phyloP scores from a whole-genome alignment of 2,888 invertebrate species.

The Chloroclystis v-ata region DNA sequence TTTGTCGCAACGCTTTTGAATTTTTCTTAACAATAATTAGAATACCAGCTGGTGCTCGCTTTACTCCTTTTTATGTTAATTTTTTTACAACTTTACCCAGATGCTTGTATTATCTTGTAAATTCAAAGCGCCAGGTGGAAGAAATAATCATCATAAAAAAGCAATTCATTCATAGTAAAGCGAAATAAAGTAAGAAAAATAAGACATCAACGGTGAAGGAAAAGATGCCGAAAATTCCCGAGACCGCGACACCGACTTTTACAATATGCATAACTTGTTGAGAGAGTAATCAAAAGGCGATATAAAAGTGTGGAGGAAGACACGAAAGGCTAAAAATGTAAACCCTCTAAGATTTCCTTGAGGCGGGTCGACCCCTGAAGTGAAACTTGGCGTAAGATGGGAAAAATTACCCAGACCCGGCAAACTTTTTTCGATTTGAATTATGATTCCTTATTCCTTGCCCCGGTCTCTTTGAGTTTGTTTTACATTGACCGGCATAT shows the following conservation, averaged over 20 bases:
- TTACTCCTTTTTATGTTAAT: conserved; percentile 15
- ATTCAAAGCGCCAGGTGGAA: conserved; percentile 18
- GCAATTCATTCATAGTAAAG: conserved; percentile 62
- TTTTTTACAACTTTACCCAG: conserved; percentile 6
- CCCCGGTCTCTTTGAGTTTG: conserved; percentile 66
- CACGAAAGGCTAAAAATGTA: conserved; percentile 77
- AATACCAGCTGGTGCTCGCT: conserved; percentile 16
- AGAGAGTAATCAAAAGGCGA: conserved; percentile 78
- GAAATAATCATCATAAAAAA: conserved; percentile 50
- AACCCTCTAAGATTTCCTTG: conserved; percentile 72
- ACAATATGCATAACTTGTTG: conserved; percentile 78
- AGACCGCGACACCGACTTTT: conserved; percentile 61
- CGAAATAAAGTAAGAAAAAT: conserved; percentile 62
- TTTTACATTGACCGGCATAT: conserved; percentile 63
- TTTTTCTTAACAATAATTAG: conserved; percentile 24
- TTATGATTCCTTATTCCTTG: conserved; percentile 77
- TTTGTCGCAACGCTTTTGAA: conserved; percentile 22
- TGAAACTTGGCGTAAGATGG: conserved; percentile 73
- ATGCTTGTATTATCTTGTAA: conserved; percentile 11
- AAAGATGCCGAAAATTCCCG: conserved; percentile 61
- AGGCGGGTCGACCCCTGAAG: conserved; percentile 67
- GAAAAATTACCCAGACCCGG: conserved; percentile 71
- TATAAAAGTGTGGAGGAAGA: conserved; percentile 74
- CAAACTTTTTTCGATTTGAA: conserved; percentile 78
- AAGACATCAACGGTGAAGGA: conserved; percentile 58